phyloP scores from a whole-genome alignment of 2,113 vertebrate species.

The Marmota monax region DNA sequence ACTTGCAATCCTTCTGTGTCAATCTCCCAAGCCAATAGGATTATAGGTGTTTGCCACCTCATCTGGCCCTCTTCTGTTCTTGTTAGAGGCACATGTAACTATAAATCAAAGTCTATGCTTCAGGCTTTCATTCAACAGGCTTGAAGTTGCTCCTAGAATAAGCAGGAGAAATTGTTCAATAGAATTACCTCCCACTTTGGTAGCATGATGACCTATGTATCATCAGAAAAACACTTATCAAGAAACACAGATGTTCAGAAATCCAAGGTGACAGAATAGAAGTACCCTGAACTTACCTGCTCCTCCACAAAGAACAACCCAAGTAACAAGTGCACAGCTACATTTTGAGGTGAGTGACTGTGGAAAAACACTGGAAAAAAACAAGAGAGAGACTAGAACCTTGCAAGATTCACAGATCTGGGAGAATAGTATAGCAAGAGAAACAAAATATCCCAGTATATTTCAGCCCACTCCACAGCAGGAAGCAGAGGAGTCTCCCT shows the following conservation, averaged over 20 bases:
- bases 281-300: not conserved
- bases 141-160: not conserved
- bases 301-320: not conserved
- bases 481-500: not conserved
- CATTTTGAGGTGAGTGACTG: not conserved
- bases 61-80: not conserved
- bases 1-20: no score
- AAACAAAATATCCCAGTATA: not conserved
- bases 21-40: no score
- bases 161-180: not conserved
- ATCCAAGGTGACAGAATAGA: not conserved
- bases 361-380: not conserved
- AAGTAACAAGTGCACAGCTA: not conserved
- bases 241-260: not conserved
- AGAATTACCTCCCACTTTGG: not conserved
- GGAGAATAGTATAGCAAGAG: not conserved
- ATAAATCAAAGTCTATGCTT: not conserved
- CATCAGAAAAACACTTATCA: conserved; percentile 30
- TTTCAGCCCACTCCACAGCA: not conserved
- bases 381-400: not conserved
- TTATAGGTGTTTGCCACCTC: no score
- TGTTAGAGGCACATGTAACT: not conserved
- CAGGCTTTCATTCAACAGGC: not conserved
- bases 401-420: not conserved
- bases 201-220: not conserved